phyloP scores from a whole-genome alignment of 1,140 invertebrate genomes.

The Papilio machaon region DNA sequence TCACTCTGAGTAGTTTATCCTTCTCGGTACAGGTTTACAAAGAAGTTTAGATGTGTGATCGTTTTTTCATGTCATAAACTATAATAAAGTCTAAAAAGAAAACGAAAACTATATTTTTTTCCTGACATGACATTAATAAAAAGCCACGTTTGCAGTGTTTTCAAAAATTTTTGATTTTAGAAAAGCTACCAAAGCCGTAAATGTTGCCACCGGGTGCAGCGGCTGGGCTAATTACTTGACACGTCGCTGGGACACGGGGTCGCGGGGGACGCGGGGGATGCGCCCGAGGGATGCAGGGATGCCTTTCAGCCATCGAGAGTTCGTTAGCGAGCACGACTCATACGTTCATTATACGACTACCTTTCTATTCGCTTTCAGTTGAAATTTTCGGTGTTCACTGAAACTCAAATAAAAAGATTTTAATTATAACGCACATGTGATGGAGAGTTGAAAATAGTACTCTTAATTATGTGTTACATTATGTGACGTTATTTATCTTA shows the following conservation, averaged over 20 bases:
- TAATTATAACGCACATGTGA: constrained; percentile 5
- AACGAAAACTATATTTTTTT: too few species aligned
- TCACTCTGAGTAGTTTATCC: neutral
- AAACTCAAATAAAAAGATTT: constrained; percentile 7
- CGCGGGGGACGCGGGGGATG: neutral
- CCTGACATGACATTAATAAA: neutral
- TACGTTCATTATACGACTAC: constrained; percentile 17
- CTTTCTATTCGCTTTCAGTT: constrained; percentile 5
- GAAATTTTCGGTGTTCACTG: neutral
- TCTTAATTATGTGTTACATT: neutral
- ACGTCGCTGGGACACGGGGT: neutral
- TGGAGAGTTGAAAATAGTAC: neutral
- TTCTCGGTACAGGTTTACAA: too few species aligned
- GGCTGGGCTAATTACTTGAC: constrained; percentile 26
- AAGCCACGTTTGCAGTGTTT: neutral
- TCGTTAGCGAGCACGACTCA: constrained; percentile 35
- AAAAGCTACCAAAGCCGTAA: neutral
- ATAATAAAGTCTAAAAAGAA: too few species aligned
- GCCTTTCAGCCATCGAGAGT: constrained; percentile 37
- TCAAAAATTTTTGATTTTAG: neutral
- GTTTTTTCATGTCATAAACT: too few species aligned
- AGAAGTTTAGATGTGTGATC: too few species aligned
- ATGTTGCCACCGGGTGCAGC: neutral
- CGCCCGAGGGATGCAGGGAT: constrained; percentile 12
- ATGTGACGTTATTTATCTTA: neutral